These are phyloP conservation scores for Temnopleurus reevesii DNA, from an alignment of 53 echinoderm and acorn worm genomes.

Conservation along the genomic window DNA sequence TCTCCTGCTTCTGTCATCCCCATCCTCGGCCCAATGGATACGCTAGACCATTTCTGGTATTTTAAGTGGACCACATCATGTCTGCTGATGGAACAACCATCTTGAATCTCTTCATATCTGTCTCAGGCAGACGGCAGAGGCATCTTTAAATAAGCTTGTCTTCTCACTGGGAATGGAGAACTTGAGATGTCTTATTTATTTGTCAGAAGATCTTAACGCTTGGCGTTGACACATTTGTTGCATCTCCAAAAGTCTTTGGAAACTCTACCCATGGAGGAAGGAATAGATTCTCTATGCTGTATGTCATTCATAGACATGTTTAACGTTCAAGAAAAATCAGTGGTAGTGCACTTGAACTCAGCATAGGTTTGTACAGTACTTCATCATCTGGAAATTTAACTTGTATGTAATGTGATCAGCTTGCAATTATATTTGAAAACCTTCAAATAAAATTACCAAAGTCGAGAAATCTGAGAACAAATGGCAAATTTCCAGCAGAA, in stretches of 20 bases:
- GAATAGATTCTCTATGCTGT: no score
- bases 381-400: no score
- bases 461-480: no score
- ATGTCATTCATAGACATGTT: no score
- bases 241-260: neutral
- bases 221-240: slow-evolving; percentile 28
- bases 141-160: neutral
- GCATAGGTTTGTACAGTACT: no score
- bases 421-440: no score
- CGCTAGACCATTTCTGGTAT: slow-evolving; percentile 27
- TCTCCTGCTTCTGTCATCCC: slow-evolving; percentile 5
- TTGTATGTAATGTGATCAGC: no score
- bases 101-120: slow-evolving; percentile 27
- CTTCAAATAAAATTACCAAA: no score
- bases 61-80: slow-evolving; percentile 56
- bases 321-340: no score
- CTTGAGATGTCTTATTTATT: slow-evolving; percentile 30
- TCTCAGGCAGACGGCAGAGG: neutral
- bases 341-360: no score
- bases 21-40: neutral
- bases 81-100: slow-evolving; percentile 19
- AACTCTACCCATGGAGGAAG: neutral
- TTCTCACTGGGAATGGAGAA: neutral
- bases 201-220: neutral
- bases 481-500: no score